Percentiles rank a stretch among this genome's conserved stretches.
phyloP scores from a whole-genome alignment of 2,888 invertebrate genomes.

The Galerucella calmariensis region DNA sequence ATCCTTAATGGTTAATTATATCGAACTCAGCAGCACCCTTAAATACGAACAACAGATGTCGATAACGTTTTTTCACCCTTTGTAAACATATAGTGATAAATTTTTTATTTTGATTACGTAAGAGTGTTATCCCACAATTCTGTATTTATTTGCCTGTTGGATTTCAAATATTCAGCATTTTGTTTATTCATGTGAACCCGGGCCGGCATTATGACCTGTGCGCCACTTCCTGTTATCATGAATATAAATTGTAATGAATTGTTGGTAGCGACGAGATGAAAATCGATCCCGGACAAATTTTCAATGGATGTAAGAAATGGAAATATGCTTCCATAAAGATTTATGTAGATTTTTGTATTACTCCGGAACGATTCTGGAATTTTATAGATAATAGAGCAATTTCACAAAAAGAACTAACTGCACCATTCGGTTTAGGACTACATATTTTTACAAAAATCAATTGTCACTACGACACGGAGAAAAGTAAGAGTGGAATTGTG shows the following conservation, averaged over 20 bases:
- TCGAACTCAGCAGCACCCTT: neutral
- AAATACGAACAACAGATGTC: neutral
- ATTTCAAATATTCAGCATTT: constrained; percentile 37
- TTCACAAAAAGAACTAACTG: neutral
- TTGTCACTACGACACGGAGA: no score
- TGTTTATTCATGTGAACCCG: constrained; percentile 37
- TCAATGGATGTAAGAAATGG: constrained; percentile 8
- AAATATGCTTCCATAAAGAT: constrained; percentile 4
- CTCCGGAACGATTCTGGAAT: neutral
- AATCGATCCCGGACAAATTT: constrained; percentile 16
- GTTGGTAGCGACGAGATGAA: constrained; percentile 15
- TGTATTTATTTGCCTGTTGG: constrained; percentile 34
- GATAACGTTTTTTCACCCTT: constrained; percentile 9
- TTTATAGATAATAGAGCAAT: neutral
- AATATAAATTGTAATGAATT: constrained; percentile 32
- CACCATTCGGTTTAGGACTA: neutral
- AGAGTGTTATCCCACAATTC: constrained; percentile 36
- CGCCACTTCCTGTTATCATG: constrained; percentile 24
- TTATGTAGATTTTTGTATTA: neutral
- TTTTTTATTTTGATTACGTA: constrained; percentile 40
- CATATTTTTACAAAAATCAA: neutral
- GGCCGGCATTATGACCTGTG: constrained; percentile 31
- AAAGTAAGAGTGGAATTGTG: no score
- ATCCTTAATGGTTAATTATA: neutral
- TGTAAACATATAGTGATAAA: neutral